phyloP scores from a whole-genome alignment of 2,113 vertebrate genomes.

The Strix aluco region DNA sequence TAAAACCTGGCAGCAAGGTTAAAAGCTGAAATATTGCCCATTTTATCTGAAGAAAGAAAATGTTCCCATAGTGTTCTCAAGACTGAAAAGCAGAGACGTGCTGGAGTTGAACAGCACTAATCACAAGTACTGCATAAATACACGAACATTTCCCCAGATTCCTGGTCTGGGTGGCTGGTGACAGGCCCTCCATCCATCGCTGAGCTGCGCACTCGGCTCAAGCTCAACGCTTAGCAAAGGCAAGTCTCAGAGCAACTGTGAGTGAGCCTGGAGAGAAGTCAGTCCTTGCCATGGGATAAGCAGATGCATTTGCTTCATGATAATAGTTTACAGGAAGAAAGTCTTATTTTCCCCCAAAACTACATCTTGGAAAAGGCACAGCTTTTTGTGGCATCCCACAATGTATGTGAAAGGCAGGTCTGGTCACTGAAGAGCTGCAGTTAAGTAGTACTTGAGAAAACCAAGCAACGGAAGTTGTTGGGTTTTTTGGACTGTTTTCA shows the following conservation, averaged over 20 bases:
- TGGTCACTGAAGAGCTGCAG: not conserved
- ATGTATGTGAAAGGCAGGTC: not conserved
- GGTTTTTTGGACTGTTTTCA: not conserved
- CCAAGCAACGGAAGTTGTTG: not conserved
- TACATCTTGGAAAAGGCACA: not conserved
- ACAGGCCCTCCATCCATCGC: not conserved
- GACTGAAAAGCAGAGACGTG: not conserved
- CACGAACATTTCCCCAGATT: not conserved
- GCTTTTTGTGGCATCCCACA: not conserved
- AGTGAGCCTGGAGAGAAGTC: not conserved
- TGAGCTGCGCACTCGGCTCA: fast-evolving
- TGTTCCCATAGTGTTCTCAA: not conserved
- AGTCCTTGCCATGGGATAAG: not conserved
- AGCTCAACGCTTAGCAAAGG: fast-evolving
- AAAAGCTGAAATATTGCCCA: fast-evolving
- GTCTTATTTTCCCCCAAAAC: not conserved
- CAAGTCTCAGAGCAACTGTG: not conserved
- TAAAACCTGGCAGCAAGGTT: not conserved
- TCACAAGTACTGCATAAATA: not conserved
- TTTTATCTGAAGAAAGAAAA: not conserved
- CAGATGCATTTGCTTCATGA: not conserved
- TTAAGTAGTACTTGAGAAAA: not conserved
- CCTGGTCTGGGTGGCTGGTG: fast-evolving
- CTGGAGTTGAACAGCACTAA: not conserved
- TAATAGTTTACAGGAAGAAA: not conserved